Evolutionary conservation across 1,140 invertebrate genomes (phyloP).

Genomic region (Colletes latitarsis): DNA sequence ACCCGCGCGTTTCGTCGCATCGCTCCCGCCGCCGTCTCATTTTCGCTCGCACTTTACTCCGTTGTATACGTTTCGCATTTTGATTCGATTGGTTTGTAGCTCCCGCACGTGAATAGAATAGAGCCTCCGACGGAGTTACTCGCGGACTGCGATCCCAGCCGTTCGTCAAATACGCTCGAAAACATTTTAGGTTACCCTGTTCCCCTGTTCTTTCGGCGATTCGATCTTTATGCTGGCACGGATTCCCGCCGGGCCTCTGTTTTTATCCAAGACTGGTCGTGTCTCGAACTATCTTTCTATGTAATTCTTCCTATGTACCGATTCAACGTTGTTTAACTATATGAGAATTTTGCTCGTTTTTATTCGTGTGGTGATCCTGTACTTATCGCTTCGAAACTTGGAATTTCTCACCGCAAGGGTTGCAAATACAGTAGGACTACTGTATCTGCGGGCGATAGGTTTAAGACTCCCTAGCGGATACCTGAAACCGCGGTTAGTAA

Average conservation of each 20-base stretch:
- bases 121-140: background rate
- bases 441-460: too few species aligned
- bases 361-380: too few species aligned
- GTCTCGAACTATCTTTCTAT: constrained; percentile 7
- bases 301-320: too few species aligned
- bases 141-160: background rate
- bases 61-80: constrained; percentile 49
- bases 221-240: too few species aligned
- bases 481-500: too few species aligned
- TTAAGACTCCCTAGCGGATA: too few species aligned
- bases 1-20: background rate
- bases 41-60: constrained; percentile 49
- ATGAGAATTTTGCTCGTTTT: too few species aligned
- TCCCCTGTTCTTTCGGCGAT: background rate
- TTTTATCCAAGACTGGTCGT: background rate
- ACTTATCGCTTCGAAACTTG: too few species aligned
- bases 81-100: constrained; percentile 46
- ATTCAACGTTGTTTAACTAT: too few species aligned
- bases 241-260: background rate
- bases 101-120: constrained; percentile 33
- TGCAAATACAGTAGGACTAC: too few species aligned
- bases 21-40: constrained; percentile 50
- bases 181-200: background rate
- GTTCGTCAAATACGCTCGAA: constrained; percentile 11
- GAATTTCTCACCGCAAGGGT: too few species aligned